phyloP scores from a whole-genome alignment of 2,888 invertebrate genomes.

The Erebia epiphron region DNA sequence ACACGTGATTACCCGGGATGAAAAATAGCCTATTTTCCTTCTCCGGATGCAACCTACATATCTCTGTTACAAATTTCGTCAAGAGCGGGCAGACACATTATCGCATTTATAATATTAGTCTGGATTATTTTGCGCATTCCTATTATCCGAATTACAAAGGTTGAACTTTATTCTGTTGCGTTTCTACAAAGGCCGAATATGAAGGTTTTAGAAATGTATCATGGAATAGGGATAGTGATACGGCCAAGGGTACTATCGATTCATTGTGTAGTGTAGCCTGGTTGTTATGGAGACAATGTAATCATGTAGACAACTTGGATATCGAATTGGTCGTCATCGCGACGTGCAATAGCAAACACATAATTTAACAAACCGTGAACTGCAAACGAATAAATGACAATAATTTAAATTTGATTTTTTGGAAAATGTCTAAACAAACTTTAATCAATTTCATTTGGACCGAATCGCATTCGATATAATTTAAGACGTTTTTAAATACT shows the following conservation, averaged over 20 bases:
- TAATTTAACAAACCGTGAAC: not conserved
- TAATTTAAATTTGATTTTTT: too few relatives aligned
- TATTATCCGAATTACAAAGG: not conserved
- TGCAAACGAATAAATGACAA: not conserved
- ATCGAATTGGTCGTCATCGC: constrained; percentile 18
- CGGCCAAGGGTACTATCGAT: constrained; percentile 18
- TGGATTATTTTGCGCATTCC: not conserved
- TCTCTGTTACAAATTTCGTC: too few relatives aligned
- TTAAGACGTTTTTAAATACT: too few relatives aligned
- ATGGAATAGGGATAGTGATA: not conserved
- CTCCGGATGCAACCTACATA: too few relatives aligned
- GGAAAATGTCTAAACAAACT: not conserved
- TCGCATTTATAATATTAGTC: not conserved
- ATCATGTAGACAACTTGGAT: constrained; percentile 13
- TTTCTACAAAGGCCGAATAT: not conserved
- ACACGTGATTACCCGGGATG: too few relatives aligned
- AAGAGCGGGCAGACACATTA: too few relatives aligned
- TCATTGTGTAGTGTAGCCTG: constrained; percentile 10
- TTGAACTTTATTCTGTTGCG: not conserved
- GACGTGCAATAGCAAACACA: constrained; percentile 15
- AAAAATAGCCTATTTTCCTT: too few relatives aligned
- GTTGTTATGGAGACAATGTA: constrained; percentile 27
- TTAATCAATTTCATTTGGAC: not conserved
- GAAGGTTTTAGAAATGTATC: constrained; percentile 12
- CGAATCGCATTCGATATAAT: too few relatives aligned